Evolutionary conservation across 2,797 vertebrate species (phyloP), one percentile per base, ranked within the genome.

Genomic region (Eleutherodactylus coqui): DNA sequence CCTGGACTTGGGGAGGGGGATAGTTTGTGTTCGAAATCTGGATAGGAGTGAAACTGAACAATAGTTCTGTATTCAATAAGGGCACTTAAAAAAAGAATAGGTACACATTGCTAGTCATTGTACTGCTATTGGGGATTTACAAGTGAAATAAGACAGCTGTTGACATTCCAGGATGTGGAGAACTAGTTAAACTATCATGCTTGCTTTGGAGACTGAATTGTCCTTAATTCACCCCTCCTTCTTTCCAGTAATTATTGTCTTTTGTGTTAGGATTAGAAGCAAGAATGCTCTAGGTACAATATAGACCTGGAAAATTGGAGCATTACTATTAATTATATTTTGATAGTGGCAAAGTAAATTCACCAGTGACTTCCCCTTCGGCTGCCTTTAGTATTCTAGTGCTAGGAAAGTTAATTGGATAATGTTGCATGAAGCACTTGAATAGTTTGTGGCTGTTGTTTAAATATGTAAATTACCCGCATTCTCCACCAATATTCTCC

Each of bases 111-210:
- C 34, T 19, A 32, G 34, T 32, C 43, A 85, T 85, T 84, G 72
- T 83, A 19, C 27, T 47, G 55, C 62, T 29, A 41, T 36, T 21
- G 14, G 82, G 70, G 82, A 75, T 84, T 84, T 64, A 62, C 62
- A 55, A 53, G 75, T 83, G 55, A 79, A 72, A 72, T 62, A 16
- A 11, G 58, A 53, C 86, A 80, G 82, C 76, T 87, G 75, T 84
- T 84, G 43, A 62, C 51, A 45, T 80, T 49, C 34, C 76, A 78
- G 29, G 45, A 53, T 8, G n/a, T n/a, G 14, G 47, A 34, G 75
- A 58, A n/a, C 73, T 70, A 17, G 79, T 82, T 64, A 49, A 53
- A 69, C 34, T 77, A 69, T 67, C 13, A n/a, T 45, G 58, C 58
- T 45, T 34, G 16, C 49, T 85, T 51, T 24, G 14, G 43, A 82